Conservation (phyloP, 2,888 invertebrate species). For the Tanypteryx hageni region DNA sequence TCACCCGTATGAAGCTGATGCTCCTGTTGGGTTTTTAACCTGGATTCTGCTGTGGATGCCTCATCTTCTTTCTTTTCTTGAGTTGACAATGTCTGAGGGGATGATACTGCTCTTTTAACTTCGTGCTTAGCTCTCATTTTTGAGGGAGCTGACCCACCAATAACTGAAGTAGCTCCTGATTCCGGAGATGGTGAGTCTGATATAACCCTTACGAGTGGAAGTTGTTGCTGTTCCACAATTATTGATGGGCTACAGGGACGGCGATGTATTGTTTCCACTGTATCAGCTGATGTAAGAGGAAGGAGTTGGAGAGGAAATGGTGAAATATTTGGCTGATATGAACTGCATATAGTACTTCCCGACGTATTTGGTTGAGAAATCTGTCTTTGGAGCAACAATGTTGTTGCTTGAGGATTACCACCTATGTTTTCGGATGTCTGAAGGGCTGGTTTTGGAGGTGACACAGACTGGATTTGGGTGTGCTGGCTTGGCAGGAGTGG, state of each 20-base stretch:
- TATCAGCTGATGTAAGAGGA: slow-evolving; percentile 56
- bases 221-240: slow-evolving; percentile 59
- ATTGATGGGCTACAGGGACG: slow-evolving; percentile 44
- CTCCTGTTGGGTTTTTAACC: slow-evolving; percentile 70
- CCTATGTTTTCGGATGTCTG: neutral
- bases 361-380: slow-evolving; percentile 75
- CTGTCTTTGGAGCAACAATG: slow-evolving; percentile 76
- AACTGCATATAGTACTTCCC: neutral
- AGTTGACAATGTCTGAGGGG: slow-evolving; percentile 76
- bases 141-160: slow-evolving; percentile 76
- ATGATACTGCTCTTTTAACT: slow-evolving; percentile 80
- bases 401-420: slow-evolving; percentile 67
- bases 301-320: slow-evolving; percentile 66
- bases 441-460: slow-evolving; percentile 65
- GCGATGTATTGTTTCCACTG: slow-evolving; percentile 44
- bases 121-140: slow-evolving; percentile 73
- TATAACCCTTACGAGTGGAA: slow-evolving; percentile 68
- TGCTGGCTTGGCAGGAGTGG: slow-evolving; percentile 80
- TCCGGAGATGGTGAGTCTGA: slow-evolving; percentile 61
- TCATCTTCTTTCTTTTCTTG: slow-evolving; percentile 64
- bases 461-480: slow-evolving; percentile 70
- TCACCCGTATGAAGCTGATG: slow-evolving; percentile 64
- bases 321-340: slow-evolving; percentile 47
- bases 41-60: slow-evolving; percentile 68
- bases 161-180: slow-evolving; percentile 28